Evolutionary conservation across 2,113 vertebrate genomes (phyloP).

Genomic region (Colaptes auratus): DNA sequence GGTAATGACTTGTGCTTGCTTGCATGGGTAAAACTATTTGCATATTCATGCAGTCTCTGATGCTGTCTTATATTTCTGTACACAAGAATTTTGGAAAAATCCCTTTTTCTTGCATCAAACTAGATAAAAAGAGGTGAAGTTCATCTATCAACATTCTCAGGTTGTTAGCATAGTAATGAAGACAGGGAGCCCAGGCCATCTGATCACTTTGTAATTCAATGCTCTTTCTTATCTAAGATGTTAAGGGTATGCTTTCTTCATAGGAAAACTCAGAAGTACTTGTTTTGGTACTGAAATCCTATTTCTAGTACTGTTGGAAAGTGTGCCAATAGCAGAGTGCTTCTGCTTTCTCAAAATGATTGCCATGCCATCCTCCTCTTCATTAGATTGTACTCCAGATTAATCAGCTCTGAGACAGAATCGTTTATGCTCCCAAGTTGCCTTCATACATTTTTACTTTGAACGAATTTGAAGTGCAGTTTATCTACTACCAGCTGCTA

Average conservation of each 20-base stretch:
- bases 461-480: not conserved
- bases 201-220: not conserved
- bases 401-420: not conserved
- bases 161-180: not conserved
- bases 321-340: not conserved
- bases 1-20: too few relatives aligned
- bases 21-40: not conserved
- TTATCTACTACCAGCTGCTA: not conserved
- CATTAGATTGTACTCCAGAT: not conserved
- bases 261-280: not conserved
- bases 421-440: not conserved
- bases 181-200: not conserved
- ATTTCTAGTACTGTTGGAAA: not conserved
- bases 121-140: not conserved
- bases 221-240: not conserved
- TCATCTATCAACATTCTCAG: not conserved
- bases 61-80: not conserved
- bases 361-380: not conserved
- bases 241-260: not conserved
- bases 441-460: not conserved
- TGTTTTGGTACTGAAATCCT: not conserved
- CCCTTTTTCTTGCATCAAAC: accelerated
- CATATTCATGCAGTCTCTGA: not conserved
- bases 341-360: not conserved
- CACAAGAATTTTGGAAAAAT: not conserved